Base-by-base conservation (phyloP, 30 jellyfish, hydroid and myxozoan species). In the Catostylus mosaicus region DNA sequence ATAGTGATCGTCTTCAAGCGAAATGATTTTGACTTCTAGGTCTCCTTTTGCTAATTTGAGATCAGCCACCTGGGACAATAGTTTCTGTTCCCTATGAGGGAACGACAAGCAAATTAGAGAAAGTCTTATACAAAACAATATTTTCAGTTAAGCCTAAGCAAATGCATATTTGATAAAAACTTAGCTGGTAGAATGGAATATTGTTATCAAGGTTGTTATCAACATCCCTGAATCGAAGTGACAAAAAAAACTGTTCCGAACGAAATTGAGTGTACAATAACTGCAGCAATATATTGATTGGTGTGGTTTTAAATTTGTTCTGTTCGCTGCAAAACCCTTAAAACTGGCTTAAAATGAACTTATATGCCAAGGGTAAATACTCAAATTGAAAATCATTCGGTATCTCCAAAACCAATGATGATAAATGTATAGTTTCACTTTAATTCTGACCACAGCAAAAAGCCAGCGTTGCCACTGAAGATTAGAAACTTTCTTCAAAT, bases 21-120 rank as follows among this genome's bases (percentile, higher is more conserved):
- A 10, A 6, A 30, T 20, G 52, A 78, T 9, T 30, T 45, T 18
- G 5, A 14, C 60, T 31, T 78, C 89, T 33, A 26, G 14, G 19
- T 64, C 82, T 0, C 30, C 80, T 8, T 35, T 78, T 6, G 38
- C 70, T 16, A 30, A 59, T 45, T 77, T 27, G 19, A 30, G 78
- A 14, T 29, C 77, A 40, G 69, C 23, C 0, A 59, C n/a, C 36
- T 77, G 38, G 18, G 46, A 24, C 27, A 30, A 7, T 3, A 61
- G 20, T 47, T 30, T 45, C 35, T 29, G 74, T 66, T 78, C 89
- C 62, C 89, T 78, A 59, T 51, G 1, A 60, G 31, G 34, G 14
- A 52, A n/a, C 29, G 7, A 5, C 7, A 14, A 5, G 7, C 7
- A 7, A 5, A 40, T 40, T 7, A 40, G 14, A 40, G 14, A 5